phyloP scores from a whole-genome alignment of 2,888 invertebrate species.

The Piscicola geometra region DNA sequence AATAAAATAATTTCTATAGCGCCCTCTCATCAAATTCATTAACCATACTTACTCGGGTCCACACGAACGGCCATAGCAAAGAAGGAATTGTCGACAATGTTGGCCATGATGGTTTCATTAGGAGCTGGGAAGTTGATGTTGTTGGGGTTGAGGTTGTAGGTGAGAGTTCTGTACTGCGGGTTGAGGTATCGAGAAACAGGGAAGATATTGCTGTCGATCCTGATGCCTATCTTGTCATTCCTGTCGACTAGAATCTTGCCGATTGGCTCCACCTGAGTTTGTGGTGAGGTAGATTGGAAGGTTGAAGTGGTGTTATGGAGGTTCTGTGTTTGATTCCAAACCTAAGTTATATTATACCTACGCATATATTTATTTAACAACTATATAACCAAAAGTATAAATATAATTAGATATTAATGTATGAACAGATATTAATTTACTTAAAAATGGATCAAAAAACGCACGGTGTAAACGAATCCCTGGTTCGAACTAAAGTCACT shows the following conservation, averaged over 20 bases:
- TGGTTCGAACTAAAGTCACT: neutral
- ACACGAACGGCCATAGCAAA: conserved; percentile 16
- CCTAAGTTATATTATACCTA: no score
- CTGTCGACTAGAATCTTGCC: neutral
- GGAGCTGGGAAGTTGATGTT: neutral
- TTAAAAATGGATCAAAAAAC: neutral
- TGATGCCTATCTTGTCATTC: neutral
- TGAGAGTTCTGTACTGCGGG: neutral
- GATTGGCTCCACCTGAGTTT: no score
- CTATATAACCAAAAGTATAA: no score
- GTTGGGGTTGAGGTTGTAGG: neutral
- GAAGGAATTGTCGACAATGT: neutral
- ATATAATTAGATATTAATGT: no score
- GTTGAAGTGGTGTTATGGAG: neutral
- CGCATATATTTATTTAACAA: no score
- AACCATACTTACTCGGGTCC: conserved; percentile 6
- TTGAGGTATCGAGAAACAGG: conserved; percentile 11
- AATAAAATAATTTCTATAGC: no score
- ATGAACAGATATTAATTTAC: neutral
- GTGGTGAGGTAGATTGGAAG: neutral
- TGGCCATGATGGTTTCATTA: neutral
- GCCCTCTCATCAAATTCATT: neutral
- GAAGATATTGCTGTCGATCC: neutral
- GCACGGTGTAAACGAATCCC: conserved; percentile 23
- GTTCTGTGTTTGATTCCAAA: no score